These are phyloP conservation scores for Eremobia ochroleuca DNA, from an alignment of 2,888 invertebrate species.

Conservation along the genomic window DNA sequence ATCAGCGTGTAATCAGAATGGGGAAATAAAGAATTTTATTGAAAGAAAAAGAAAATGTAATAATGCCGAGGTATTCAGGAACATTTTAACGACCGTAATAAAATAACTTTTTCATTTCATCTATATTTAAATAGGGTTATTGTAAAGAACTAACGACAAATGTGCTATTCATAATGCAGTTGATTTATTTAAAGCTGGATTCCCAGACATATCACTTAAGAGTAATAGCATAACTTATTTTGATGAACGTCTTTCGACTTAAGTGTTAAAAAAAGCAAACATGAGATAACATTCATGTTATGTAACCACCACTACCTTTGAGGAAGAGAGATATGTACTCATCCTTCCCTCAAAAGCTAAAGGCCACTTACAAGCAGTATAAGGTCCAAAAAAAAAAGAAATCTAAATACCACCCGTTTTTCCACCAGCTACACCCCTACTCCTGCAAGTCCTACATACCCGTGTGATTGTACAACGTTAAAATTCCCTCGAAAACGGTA, in stretches of 20 bases:
- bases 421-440: conserved; percentile 18
- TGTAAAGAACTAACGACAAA: neutral
- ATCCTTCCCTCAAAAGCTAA: neutral
- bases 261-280: neutral
- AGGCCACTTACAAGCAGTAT: neutral
- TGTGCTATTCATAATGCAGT: neutral
- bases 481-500: conserved; percentile 70
- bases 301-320: too few species aligned
- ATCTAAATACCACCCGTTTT: neutral
- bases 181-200: conserved; percentile 19
- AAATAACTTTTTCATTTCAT: conserved; percentile 19
- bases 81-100: conserved; percentile 34
- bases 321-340: neutral
- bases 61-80: conserved; percentile 5
- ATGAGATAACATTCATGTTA: neutral
- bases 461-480: conserved; percentile 55
- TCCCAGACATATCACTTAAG: neutral
- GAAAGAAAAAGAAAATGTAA: conserved; percentile 28
- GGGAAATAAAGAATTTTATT: conserved; percentile 17
- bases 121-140: neutral
- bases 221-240: neutral
- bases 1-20: conserved; percentile 51
- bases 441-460: conserved; percentile 20
- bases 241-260: neutral
- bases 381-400: neutral